Conservation (phyloP, 1,140 invertebrate species). For the Pantala flavescens region DNA sequence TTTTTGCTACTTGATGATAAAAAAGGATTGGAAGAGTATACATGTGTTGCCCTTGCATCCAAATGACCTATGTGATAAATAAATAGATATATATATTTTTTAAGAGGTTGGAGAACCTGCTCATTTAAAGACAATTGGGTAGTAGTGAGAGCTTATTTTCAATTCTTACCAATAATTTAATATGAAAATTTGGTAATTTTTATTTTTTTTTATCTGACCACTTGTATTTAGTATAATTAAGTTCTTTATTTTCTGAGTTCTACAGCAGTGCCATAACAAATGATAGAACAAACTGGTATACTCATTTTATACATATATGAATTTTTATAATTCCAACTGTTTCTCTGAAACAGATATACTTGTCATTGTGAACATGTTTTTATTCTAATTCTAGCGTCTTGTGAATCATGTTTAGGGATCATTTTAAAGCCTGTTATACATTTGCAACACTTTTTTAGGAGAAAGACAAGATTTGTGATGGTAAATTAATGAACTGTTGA, state of each 20-base stretch:
- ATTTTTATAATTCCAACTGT: background rate
- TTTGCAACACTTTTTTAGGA: conserved; percentile 1
- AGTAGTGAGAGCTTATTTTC: conserved; percentile 3
- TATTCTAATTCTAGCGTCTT: background rate
- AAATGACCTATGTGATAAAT: background rate
- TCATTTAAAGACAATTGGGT: background rate
- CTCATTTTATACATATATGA: background rate
- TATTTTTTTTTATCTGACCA: background rate
- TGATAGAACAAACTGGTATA: background rate
- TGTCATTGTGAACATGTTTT: conserved; percentile 6
- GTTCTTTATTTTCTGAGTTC: background rate
- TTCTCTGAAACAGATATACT: background rate
- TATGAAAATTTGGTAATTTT: background rate
- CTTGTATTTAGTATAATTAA: background rate
- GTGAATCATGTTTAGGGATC: background rate
- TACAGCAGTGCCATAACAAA: conserved; percentile 6
- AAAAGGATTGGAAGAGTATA: background rate
- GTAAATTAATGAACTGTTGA: background rate
- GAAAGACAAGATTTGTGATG: conserved; percentile 7
- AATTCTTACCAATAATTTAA: background rate
- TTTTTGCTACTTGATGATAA: background rate
- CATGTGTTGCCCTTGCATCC: background rate
- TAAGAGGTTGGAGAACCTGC: background rate
- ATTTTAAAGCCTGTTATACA: conserved; percentile 6
- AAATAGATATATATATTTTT: conserved; percentile 3